These are phyloP conservation scores for Idaea biselata DNA, from an alignment of 2,888 invertebrate genomes.

Conservation along the genomic window DNA sequence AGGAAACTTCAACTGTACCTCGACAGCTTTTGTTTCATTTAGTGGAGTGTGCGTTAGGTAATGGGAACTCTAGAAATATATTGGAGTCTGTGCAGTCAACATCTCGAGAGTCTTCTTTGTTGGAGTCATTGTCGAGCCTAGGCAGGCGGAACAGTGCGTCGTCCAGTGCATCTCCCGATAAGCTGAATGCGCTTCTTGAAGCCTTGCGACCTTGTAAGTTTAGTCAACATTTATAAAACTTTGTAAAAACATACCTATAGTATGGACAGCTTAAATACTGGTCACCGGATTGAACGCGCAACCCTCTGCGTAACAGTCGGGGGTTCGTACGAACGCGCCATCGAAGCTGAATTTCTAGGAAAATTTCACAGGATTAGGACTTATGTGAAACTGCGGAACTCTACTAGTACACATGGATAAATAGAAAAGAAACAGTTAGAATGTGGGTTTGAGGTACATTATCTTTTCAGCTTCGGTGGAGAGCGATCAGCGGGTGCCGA, in stretches of 20 bases:
- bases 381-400: no score
- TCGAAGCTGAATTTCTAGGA: no score
- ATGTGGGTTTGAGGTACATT: neutral
- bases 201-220: neutral
- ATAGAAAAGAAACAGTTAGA: neutral
- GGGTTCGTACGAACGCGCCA: no score
- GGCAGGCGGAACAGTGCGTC: neutral
- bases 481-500: neutral
- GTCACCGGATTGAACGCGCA: no score
- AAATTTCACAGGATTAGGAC: no score
- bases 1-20: slow-evolving; percentile 14
- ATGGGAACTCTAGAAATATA: neutral
- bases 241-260: no score
- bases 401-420: no score
- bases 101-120: neutral
- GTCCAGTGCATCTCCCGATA: neutral
- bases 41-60: neutral
- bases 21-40: neutral
- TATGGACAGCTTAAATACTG: no score
- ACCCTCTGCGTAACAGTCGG: no score
- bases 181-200: neutral
- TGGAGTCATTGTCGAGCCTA: neutral
- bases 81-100: neutral
- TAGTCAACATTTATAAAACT: no score
- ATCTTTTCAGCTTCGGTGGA: neutral